phyloP scores from a whole-genome alignment of 2,113 vertebrate species.

The Alexandromys fortis region DNA sequence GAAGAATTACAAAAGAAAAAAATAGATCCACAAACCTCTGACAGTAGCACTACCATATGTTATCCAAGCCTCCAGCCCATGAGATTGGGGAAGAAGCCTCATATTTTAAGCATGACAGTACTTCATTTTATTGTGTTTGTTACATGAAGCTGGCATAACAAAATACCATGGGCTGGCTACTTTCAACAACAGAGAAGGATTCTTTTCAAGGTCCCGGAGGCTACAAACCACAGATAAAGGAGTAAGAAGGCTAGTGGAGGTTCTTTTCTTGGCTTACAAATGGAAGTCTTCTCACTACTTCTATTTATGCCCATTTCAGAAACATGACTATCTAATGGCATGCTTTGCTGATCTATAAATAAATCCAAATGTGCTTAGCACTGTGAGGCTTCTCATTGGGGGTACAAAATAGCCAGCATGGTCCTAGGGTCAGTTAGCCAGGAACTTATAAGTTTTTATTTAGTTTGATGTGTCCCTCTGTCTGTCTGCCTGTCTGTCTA shows the following conservation, averaged over 20 bases:
- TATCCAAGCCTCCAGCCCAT: neutral
- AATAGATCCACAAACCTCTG: neutral
- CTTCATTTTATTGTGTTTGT: neutral
- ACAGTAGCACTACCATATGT: neutral
- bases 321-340: constrained; percentile 49
- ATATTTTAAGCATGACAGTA: neutral
- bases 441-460: constrained; percentile 62
- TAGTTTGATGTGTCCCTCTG: neutral
- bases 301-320: constrained; percentile 54
- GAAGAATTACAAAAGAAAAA: neutral
- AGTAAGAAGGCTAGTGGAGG: neutral
- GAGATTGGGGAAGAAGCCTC: neutral
- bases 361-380: constrained; percentile 81
- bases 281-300: neutral
- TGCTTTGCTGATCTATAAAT: constrained; percentile 53
- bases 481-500: neutral
- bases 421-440: constrained; percentile 91
- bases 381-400: constrained; percentile 93
- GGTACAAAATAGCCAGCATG: constrained; percentile 92
- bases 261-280: neutral
- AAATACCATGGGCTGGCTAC: neutral
- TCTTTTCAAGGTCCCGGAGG: neutral
- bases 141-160: neutral
- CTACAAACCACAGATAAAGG: neutral
- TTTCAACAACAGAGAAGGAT: neutral